Evolutionary conservation across 2,113 vertebrate genomes (phyloP), one percentile per base, ranked within the genome.

Genomic region (Phyllopteryx taeniolatus): DNA sequence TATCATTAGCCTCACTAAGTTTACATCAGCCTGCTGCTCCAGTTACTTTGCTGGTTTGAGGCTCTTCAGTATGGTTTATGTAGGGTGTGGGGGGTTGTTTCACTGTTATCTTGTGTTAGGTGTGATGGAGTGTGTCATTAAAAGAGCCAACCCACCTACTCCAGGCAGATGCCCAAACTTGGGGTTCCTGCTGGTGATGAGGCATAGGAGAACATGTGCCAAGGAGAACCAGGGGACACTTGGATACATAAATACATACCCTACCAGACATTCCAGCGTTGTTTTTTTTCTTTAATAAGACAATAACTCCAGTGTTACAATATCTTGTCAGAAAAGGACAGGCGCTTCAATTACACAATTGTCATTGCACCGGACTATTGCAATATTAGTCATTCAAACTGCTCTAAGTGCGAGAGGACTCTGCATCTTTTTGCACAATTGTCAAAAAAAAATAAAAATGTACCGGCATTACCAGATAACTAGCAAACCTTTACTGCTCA

Each of bases 101-200:
- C 49, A n/a, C 71, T 17, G 51, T 60, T 53, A 39, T 51, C 57
- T 83, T 13, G 65, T 73, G 69, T 80, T 72, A 74, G 70, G 53
- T 51, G 76, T 87, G 84, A 90, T 86, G 73, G 79, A 89, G 83
- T 77, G 84, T 82, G 79, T 83, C 83, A 77, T 89, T 86, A 86
- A 69, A 6, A 76, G 75, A 75, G 60, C 73, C 67, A 39, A 22
- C 71, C 71, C 73, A 47, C 73, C 70, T 65, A 72, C 76, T 64
- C 63, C 35, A 2, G 71, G 61, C 78, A 64, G 74, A 17, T 47
- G 43, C 74, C 71, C 60, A 79, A 44, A 70, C 67, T 31, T n/a
- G 6, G 49, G 64, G 5, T 74, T 64, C 71, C 77, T 56, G 70
- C 70, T 74, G 81, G 65, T 53, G 35, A 14, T 4, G 53, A 70